These are phyloP conservation scores for Acanthosoma haemorrhoidale DNA, from an alignment of 2,888 invertebrate genomes.

Conservation along the genomic window DNA sequence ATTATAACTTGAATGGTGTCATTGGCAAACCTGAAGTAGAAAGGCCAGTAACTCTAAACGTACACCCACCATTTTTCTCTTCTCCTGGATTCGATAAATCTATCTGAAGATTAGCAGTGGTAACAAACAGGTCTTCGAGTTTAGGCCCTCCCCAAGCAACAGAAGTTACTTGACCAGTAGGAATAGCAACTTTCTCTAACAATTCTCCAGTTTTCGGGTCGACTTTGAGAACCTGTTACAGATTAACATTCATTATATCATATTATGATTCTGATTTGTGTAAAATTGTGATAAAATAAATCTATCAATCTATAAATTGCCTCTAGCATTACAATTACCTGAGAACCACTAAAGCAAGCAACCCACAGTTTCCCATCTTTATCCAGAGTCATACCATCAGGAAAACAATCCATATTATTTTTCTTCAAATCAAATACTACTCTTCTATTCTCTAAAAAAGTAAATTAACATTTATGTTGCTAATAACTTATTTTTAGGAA, in stretches of 20 bases:
- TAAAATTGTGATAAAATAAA: neutral
- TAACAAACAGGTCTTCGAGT: conserved; percentile 61
- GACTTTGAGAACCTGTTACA: conserved; percentile 49
- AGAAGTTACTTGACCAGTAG: conserved; percentile 55
- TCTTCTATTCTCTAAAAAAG: conserved; percentile 53
- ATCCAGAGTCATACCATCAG: conserved; percentile 77
- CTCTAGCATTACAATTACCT: conserved; percentile 47
- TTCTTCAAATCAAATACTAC: conserved; percentile 55
- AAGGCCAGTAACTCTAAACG: conserved; percentile 33
- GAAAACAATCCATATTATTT: conserved; percentile 55
- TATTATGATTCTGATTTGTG: too few species aligned
- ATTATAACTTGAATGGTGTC: conserved; percentile 28
- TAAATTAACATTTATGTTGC: neutral
- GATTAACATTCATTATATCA: neutral
- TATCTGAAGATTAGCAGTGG: conserved; percentile 48
- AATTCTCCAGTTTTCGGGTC: conserved; percentile 55
- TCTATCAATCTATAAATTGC: neutral
- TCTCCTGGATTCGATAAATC: too few species aligned
- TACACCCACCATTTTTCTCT: conserved; percentile 31
- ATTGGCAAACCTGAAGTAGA: conserved; percentile 29
- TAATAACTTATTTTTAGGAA: neutral
- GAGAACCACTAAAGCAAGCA: conserved; percentile 56
- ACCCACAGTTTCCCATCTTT: conserved; percentile 72
- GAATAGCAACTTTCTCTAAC: conserved; percentile 56
- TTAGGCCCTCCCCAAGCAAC: conserved; percentile 61